Evolutionary conservation across 2,113 vertebrate species (phyloP).

Genomic region (Pterocles orientalis): DNA sequence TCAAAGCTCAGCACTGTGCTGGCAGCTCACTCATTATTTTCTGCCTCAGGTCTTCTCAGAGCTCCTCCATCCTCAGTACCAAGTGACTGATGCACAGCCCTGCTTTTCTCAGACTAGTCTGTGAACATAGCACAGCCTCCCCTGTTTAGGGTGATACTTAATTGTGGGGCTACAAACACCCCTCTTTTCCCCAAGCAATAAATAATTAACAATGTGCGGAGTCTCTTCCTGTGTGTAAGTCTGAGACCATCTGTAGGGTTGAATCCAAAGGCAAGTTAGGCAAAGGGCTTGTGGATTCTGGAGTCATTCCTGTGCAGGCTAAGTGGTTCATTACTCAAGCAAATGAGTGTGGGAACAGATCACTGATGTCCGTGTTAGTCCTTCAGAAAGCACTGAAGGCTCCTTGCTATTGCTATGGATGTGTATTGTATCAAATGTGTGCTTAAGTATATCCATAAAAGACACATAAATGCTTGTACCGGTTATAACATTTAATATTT

Average conservation of each 20-base stretch:
- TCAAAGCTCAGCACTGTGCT: not conserved
- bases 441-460: not conserved
- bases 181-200: too few species aligned
- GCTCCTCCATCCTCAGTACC: not conserved
- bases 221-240: not conserved
- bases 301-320: not conserved
- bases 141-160: fast-evolving
- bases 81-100: not conserved
- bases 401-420: not conserved
- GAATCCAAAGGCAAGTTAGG: not conserved
- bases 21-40: not conserved
- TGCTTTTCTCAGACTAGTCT: not conserved
- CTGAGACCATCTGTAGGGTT: not conserved
- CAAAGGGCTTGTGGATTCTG: not conserved
- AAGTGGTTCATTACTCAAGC: not conserved
- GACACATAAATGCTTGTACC: not conserved
- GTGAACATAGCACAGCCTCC: not conserved
- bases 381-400: not conserved
- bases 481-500: not conserved
- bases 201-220: not conserved
- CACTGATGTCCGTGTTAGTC: not conserved
- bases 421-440: not conserved
- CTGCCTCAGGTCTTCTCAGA: not conserved
- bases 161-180: not conserved
- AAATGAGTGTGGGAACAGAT: not conserved